Conservation (phyloP, 2,888 invertebrate species). For the Hyles lineata region DNA sequence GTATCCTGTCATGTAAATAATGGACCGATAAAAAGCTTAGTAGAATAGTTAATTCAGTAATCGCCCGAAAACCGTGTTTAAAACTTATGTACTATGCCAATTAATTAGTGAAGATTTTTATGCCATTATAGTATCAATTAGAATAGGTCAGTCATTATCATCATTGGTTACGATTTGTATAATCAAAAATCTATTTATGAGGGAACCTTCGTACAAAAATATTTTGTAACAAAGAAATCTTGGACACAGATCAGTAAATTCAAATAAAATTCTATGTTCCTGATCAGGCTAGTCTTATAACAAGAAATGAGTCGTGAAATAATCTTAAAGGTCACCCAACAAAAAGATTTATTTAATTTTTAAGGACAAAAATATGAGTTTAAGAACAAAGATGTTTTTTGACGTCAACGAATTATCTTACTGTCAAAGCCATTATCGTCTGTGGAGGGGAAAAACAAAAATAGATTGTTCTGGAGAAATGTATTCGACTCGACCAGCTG, state of each 20-base stretch:
- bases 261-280: background rate
- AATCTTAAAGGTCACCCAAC: background rate
- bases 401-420: conserved; percentile 16
- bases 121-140: too few relatives aligned
- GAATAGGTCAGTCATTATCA: too few relatives aligned
- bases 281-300: background rate
- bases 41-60: too few relatives aligned
- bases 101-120: too few relatives aligned
- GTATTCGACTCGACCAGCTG: conserved; percentile 12
- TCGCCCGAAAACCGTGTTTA: too few relatives aligned
- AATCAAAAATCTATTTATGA: background rate
- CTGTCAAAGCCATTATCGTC: conserved; percentile 12
- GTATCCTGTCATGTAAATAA: too few relatives aligned
- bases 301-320: too few relatives aligned
- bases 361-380: background rate
- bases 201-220: background rate
- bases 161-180: background rate
- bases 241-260: background rate
- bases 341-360: background rate
- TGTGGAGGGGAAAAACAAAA: conserved; percentile 15
- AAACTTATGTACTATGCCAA: too few relatives aligned
- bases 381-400: background rate
- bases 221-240: background rate
- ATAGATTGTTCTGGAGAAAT: conserved; percentile 19
- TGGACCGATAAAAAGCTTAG: too few relatives aligned